These are phyloP conservation scores for Mamestra brassicae DNA, from an alignment of 2,888 invertebrate genomes.

Conservation along the genomic window DNA sequence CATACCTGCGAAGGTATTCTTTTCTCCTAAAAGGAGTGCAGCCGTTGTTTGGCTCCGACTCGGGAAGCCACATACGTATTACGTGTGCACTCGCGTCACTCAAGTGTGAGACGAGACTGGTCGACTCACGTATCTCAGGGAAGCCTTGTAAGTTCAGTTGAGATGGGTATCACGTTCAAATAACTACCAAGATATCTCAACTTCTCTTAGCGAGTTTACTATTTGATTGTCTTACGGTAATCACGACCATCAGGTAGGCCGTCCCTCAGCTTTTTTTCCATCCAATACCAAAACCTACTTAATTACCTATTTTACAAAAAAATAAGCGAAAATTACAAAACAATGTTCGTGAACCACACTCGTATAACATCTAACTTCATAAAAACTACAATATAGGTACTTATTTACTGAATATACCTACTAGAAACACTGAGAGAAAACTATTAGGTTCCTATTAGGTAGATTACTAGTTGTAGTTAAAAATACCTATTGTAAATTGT, in stretches of 20 bases:
- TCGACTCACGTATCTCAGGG: constrained; percentile 76
- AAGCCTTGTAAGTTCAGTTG: constrained; percentile 73
- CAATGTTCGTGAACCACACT: too few species aligned
- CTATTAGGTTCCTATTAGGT: neutral
- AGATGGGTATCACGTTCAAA: constrained; percentile 68
- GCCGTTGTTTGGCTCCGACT: constrained; percentile 10
- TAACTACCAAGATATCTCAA: constrained; percentile 50
- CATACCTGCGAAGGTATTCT: neutral
- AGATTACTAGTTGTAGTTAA: neutral
- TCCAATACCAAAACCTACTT: neutral
- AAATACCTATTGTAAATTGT: neutral
- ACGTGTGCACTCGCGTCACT: constrained; percentile 71
- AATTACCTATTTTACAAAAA: neutral
- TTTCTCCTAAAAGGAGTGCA: constrained; percentile 8
- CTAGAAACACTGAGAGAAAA: neutral
- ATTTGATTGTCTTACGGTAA: too few species aligned
- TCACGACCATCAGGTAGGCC: neutral
- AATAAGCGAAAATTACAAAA: too few species aligned
- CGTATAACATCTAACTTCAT: neutral
- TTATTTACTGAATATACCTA: too few species aligned
- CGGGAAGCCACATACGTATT: constrained; percentile 78
- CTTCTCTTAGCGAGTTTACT: neutral
- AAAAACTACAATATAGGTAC: neutral
- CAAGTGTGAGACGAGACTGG: constrained; percentile 80
- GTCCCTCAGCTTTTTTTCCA: neutral